Conservation (phyloP, 1,140 invertebrate genomes). For the Hestina assimilis region DNA sequence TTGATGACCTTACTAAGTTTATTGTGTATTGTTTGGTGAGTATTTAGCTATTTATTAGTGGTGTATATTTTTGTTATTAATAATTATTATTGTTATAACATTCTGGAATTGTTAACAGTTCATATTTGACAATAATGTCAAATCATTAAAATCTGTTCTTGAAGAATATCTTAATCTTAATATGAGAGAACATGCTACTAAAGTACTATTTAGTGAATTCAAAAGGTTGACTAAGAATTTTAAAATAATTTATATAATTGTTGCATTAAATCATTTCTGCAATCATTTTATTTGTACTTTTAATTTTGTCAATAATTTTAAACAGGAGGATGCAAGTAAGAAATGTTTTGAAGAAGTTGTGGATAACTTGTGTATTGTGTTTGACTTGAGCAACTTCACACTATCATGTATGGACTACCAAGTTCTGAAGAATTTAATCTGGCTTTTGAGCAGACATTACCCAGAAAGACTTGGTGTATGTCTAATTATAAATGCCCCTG, state of each 20-base stretch:
- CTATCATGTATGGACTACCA: slow-evolving; percentile 88
- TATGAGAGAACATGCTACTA: too few relatives aligned
- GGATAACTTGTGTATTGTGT: slow-evolving; percentile 88
- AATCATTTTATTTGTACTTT: too few relatives aligned
- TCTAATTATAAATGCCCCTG: slow-evolving; percentile 84
- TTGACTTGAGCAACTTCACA: slow-evolving; percentile 86
- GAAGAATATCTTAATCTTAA: too few relatives aligned
- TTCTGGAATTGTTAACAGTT: too few relatives aligned
- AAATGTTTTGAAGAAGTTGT: slow-evolving; percentile 88
- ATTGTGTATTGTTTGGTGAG: slow-evolving; percentile 86
- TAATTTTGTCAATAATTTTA: slow-evolving; percentile 27
- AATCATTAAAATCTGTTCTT: too few relatives aligned
- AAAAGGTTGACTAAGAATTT: too few relatives aligned
- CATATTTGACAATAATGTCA: too few relatives aligned
- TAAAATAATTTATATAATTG: too few relatives aligned
- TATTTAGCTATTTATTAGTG: slow-evolving; percentile 16
- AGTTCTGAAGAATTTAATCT: slow-evolving; percentile 87
- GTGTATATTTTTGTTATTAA: slow-evolving; percentile 1
- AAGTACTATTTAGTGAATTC: too few relatives aligned
- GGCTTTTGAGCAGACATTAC: slow-evolving; percentile 86
- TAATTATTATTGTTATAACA: too few relatives aligned
- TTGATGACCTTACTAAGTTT: slow-evolving; percentile 87
- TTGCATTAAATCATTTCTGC: too few relatives aligned
- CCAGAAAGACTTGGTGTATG: slow-evolving; percentile 87
- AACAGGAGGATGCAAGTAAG: slow-evolving; percentile 85